Conservation (phyloP, 1,140 invertebrate species). For the Mya arenaria region DNA sequence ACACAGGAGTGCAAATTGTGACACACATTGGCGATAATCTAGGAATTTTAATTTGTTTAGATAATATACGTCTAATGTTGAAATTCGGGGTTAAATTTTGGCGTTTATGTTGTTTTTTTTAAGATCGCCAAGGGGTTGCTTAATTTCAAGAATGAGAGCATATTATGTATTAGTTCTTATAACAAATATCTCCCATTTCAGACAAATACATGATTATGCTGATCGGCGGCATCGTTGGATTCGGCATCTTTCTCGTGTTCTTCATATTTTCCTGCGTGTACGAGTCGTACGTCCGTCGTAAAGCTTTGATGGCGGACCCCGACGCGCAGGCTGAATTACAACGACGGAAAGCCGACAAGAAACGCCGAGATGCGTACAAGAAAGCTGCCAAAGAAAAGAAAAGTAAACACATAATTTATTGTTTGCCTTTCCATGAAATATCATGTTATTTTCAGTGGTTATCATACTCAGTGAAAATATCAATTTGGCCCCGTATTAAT, state of each 20-base stretch:
- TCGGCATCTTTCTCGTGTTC: slow-evolving; percentile 25
- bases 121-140: not conserved
- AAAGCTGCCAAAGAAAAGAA: slow-evolving; percentile 46
- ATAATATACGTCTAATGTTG: not conserved
- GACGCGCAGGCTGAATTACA: slow-evolving; percentile 51
- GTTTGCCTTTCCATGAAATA: slow-evolving; percentile 10
- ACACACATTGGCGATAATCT: no score
- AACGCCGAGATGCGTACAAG: slow-evolving; percentile 28
- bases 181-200: slow-evolving; percentile 21
- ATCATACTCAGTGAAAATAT: no score
- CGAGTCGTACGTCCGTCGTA: slow-evolving; percentile 36
- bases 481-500: no score
- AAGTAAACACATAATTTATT: no score
- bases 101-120: not conserved
- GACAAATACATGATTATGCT: slow-evolving; percentile 48
- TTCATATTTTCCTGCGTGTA: slow-evolving; percentile 39
- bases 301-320: slow-evolving; percentile 41
- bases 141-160: not conserved
- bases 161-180: not conserved
- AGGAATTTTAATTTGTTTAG: not conserved
- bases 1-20: no score
- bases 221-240: slow-evolving; percentile 29
- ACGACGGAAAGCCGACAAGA: slow-evolving; percentile 30
- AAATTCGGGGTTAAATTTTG: not conserved
- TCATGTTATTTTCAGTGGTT: no score